Percentiles rank a stretch among this genome's conserved stretches.
Conservation (phyloP, 1,140 invertebrate genomes). For the Drosophila tsacasi region DNA sequence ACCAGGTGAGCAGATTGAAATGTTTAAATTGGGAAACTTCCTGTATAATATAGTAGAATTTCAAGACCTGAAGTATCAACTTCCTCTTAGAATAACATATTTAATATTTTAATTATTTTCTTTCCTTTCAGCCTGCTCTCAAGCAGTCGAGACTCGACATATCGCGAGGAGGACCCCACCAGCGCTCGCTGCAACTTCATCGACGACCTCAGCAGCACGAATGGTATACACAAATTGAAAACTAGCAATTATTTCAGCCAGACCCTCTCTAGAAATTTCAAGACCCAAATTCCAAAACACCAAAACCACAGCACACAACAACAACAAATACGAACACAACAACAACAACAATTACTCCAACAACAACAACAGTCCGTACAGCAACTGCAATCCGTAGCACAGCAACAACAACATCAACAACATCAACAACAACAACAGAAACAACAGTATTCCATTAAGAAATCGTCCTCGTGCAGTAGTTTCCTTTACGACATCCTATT, state of each 20-base stretch:
- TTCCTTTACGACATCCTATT: slow-evolving; percentile 85
- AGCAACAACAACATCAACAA: slow-evolving; percentile 49
- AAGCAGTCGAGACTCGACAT: slow-evolving; percentile 87
- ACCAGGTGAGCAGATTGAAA: slow-evolving; percentile 90
- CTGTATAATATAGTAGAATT: no score
- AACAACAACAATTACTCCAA: slow-evolving; percentile 36
- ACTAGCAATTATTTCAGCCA: slow-evolving; percentile 70
- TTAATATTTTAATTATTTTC: not conserved
- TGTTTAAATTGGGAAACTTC: no score
- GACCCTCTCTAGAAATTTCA: slow-evolving; percentile 81
- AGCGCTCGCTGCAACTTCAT: slow-evolving; percentile 48
- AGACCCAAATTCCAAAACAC: slow-evolving; percentile 80
- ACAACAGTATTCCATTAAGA: slow-evolving; percentile 82
- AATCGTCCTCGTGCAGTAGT: slow-evolving; percentile 85
- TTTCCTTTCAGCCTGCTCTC: slow-evolving; percentile 89
- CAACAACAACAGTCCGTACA: slow-evolving; percentile 47
- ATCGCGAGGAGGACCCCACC: slow-evolving; percentile 79
- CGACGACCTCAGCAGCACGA: slow-evolving; percentile 57
- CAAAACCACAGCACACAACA: slow-evolving; percentile 68
- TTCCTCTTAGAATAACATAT: not conserved
- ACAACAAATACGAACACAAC: slow-evolving; percentile 71
- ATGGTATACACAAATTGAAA: slow-evolving; percentile 74
- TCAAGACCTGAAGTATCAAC: not conserved
- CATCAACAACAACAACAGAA: slow-evolving; percentile 57
- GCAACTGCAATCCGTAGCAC: slow-evolving; percentile 48